Base-by-base conservation (phyloP, 2,797 vertebrate genomes). In the Gadopsis bispinosus region DNA sequence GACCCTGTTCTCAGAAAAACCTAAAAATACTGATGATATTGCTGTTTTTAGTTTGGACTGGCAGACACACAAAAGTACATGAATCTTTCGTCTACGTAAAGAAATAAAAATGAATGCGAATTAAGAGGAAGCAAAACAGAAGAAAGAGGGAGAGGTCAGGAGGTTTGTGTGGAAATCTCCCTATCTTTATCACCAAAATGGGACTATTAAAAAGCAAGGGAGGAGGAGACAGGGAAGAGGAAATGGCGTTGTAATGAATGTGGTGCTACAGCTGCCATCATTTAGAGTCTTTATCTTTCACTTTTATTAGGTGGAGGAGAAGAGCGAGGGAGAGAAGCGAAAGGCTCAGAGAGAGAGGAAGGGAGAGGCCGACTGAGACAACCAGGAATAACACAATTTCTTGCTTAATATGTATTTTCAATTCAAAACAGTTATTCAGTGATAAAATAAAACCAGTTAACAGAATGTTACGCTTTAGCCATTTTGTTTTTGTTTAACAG, bases 211-310 rank as follows among this genome's bases (percentile, higher is more conserved):
- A 88, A 77, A 82, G 70, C 35, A 76, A 80, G 37, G 72, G 62
- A 73, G 68, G 61, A 79, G 62, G 67, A 75, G 31, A 75, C 68
- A 77, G 69, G 76, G 48, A 75, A 68, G 74, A 81, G 86, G 83
- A 88, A 85, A 83, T 75, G 68, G 74, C 5, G 53, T 71, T 74
- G 83, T 89, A 87, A 89, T 85, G 79, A 91, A 87, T 84, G 86
- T 66, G 83, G 77, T 83, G 80, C 80, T 83, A 87, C 84, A 88
- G 85, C 87, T 90, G 83, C 83, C 84, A 87, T 91, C 80, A 86
- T 89, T 90, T 86, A 85, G 51, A 77, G 81, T 86, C 81, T 88
- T 82, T 80, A 92, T 92, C 87, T 83, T 83, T 88, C 80, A 77
- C 61, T 89, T 92, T 90, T 92, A 87, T 84, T 84, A 75, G 83